Evolutionary conservation across 2,797 vertebrate genomes (phyloP).

Genomic region (Centropyge bicolor): DNA sequence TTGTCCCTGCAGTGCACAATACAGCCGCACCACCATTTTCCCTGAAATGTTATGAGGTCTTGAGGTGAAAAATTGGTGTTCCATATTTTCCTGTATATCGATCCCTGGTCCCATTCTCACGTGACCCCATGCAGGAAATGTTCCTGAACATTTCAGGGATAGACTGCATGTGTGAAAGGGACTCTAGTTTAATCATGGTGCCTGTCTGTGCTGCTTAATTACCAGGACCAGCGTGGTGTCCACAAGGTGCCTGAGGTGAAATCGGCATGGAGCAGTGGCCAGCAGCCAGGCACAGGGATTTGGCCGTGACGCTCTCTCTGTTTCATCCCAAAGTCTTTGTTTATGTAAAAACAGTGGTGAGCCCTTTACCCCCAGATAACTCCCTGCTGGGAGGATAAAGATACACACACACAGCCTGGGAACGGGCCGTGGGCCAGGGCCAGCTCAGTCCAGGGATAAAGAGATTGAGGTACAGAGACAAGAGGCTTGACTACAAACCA

Average conservation of each 20-base stretch:
- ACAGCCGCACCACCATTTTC: too few relatives aligned
- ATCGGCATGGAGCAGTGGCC: slow-evolving; percentile 63
- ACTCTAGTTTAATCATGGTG: slow-evolving; percentile 62
- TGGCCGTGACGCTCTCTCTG: slow-evolving; percentile 61
- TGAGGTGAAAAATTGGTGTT: too few relatives aligned
- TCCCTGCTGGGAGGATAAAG: slow-evolving; percentile 80
- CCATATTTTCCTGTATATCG: too few relatives aligned
- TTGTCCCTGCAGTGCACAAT: too few relatives aligned
- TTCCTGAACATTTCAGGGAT: too few relatives aligned
- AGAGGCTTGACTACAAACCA: slow-evolving; percentile 74
- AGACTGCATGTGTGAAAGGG: too few relatives aligned
- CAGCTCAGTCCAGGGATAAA: slow-evolving; percentile 78
- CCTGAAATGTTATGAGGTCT: too few relatives aligned
- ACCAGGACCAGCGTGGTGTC: slow-evolving; percentile 75
- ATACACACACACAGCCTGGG: slow-evolving; percentile 75
- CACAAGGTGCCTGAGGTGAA: slow-evolving; percentile 71
- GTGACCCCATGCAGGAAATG: too few relatives aligned
- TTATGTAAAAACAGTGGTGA: slow-evolving; percentile 84
- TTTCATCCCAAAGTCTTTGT: slow-evolving; percentile 85
- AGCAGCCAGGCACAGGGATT: slow-evolving; percentile 74
- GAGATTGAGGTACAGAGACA: slow-evolving; percentile 76
- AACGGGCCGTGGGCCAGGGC: slow-evolving; percentile 73
- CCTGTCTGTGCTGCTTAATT: slow-evolving; percentile 77
- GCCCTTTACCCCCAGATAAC: slow-evolving; percentile 82
- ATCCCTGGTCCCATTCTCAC: too few relatives aligned